These are phyloP conservation scores for Cuculus canorus DNA, from an alignment of 2,797 vertebrate genomes.

Conservation along the genomic window DNA sequence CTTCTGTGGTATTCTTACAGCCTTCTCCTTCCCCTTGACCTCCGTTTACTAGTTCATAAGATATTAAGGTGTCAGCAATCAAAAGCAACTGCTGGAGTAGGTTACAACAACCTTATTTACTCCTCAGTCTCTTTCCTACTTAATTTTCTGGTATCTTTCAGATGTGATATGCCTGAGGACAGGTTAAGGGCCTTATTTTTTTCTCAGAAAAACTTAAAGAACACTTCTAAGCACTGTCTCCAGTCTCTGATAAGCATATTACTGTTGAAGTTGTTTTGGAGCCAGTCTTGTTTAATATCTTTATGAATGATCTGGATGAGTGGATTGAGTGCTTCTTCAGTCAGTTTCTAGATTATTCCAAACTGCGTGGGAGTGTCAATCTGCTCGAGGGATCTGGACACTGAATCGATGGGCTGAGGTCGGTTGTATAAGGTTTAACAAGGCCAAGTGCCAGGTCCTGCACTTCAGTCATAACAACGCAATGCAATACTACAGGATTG, in stretches of 20 bases:
- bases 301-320: too few species aligned
- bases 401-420: too few species aligned
- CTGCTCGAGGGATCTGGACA: too few species aligned
- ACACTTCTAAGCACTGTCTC: not conserved
- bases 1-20: not conserved
- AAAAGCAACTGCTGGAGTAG: not conserved
- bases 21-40: conserved; percentile 2
- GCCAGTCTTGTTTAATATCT: too few species aligned
- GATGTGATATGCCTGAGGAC: not conserved
- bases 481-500: too few species aligned
- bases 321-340: too few species aligned
- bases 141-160: not conserved
- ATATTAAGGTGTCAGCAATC: not conserved
- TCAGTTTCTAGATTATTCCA: too few species aligned
- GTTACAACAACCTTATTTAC: not conserved
- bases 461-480: too few species aligned
- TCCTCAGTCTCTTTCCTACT: not conserved
- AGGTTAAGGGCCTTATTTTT: not conserved
- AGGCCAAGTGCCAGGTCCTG: too few species aligned
- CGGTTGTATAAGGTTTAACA: too few species aligned
- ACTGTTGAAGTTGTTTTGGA: not conserved
- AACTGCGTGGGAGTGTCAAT: too few species aligned
- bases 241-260: not conserved
- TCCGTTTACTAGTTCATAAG: not conserved
- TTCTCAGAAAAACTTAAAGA: not conserved